Evolutionary conservation across 2,888 invertebrate species (phyloP).

Genomic region (Aleiodes testaceus): DNA sequence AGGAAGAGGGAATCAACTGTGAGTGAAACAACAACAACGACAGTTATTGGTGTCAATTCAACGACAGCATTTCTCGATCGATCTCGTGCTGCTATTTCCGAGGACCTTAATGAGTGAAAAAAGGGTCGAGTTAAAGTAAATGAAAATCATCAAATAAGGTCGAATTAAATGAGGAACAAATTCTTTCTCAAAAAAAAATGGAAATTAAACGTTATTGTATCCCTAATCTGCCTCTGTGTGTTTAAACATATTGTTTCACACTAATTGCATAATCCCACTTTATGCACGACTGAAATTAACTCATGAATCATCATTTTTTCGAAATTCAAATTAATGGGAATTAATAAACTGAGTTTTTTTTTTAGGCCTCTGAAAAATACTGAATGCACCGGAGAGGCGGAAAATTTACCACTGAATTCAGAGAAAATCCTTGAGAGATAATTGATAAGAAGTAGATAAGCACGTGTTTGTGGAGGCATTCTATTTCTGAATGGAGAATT

Average conservation of each 20-base stretch:
- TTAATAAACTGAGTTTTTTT: too few relatives aligned
- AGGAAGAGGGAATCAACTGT: constrained; percentile 86
- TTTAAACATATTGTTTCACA: constrained; percentile 7
- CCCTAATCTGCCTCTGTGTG: too few relatives aligned
- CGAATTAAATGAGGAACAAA: background rate
- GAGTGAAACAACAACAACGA: constrained; percentile 86
- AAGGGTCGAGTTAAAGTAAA: background rate
- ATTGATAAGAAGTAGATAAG: too few relatives aligned
- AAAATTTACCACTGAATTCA: too few relatives aligned
- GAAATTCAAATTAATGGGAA: background rate
- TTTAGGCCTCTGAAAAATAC: too few relatives aligned
- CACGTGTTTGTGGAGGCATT: background rate
- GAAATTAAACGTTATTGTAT: too few relatives aligned
- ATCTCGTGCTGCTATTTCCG: constrained; percentile 63
- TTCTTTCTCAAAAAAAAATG: too few relatives aligned
- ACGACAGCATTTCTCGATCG: constrained; percentile 65
- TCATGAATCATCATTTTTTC: background rate
- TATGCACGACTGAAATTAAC: constrained; percentile 4
- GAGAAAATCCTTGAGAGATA: too few relatives aligned
- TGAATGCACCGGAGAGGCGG: too few relatives aligned
- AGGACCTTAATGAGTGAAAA: constrained; percentile 57
- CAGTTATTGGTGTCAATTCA: constrained; percentile 73
- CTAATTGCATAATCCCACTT: constrained; percentile 1
- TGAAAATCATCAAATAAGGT: background rate
- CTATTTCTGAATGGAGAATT: background rate